Base-by-base conservation (phyloP, 2,888 invertebrate species). In the Diaphora mendica region DNA sequence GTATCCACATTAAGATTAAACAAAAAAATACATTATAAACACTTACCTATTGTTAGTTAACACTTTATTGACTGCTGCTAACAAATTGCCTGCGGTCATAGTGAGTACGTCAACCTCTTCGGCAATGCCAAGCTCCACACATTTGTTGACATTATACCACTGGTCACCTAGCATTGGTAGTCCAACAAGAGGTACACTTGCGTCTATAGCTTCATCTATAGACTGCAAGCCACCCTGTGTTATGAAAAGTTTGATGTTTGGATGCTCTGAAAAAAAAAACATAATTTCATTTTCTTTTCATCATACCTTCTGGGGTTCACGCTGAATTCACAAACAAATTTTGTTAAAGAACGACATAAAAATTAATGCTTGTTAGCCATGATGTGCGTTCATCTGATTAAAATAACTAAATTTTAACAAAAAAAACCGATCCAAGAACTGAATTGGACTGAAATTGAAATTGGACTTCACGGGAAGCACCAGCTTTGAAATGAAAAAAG, bases 81-180 rank as follows among this genome's bases (percentile, higher is more conserved):
- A 26, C 9, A 78, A 65, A 30, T 72, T 66, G 8, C 35, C 44
- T 0, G 72, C 59, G 3, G 65, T 77, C 64, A 82, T 39, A 0
- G 79, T 79, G 7, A 69, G 44, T 0, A 72, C 73, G 30, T 82
- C 78, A 2, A 84, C 55, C 42, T 77, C 73, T 11, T 79, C 71
- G 0, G 81, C 85, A n/a, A 84, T 79, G 3, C 81, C 82, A 23
- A 82, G 73, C 11, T 82, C 76, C 17, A 77, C 80, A 42, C 79
- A 80, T 42, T 83, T 82, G 42, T 86, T 74, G 0, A 79, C 79
- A 35, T 86, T 86, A 64, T 76, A 81, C 77, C 77, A 85, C 42
- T 86, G 88, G 48, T 88, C 88, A 9, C 78, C 80, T 20, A 85
- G 68, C 70, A 85, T 80, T 0, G 87, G 86, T 15, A 88, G 66